phyloP scores from a whole-genome alignment of 2,113 vertebrate species.

The Scortum barcoo region DNA sequence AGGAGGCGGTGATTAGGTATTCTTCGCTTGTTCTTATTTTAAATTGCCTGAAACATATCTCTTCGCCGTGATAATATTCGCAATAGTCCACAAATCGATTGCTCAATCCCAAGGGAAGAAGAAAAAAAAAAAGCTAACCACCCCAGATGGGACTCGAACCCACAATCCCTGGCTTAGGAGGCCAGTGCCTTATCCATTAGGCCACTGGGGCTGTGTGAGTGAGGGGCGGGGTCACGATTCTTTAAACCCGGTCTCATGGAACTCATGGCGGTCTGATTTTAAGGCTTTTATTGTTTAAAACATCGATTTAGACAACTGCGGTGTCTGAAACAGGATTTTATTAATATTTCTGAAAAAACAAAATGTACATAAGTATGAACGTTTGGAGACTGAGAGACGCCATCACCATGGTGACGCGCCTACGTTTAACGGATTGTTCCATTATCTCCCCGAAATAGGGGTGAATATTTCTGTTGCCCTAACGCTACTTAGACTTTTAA shows the following conservation, averaged over 20 bases:
- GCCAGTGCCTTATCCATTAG: constrained; percentile 90
- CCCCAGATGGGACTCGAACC: constrained; percentile 77
- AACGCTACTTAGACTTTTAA: neutral
- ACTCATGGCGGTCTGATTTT: fast-evolving
- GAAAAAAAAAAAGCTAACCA: constrained; percentile 20
- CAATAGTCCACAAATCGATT: no score
- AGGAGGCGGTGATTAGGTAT: fast-evolving
- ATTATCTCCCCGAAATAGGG: constrained; percentile 35
- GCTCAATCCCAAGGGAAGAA: fast-evolving
- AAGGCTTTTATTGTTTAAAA: fast-evolving
- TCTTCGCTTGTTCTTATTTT: neutral
- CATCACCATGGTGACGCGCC: constrained; percentile 53
- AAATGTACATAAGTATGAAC: fast-evolving
- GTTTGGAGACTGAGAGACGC: neutral
- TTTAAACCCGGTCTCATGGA: neutral
- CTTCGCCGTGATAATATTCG: neutral
- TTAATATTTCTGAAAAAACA: no score
- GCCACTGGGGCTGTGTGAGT: constrained; percentile 81
- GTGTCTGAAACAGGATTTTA: neutral
- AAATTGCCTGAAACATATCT: neutral
- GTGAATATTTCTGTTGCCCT: neutral
- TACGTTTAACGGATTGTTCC: constrained; percentile 15
- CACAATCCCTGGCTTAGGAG: constrained; percentile 78
- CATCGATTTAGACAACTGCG: fast-evolving
- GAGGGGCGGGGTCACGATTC: fast-evolving